Conservation (phyloP, 2,888 invertebrate species). For the Epinotia ramella region DNA sequence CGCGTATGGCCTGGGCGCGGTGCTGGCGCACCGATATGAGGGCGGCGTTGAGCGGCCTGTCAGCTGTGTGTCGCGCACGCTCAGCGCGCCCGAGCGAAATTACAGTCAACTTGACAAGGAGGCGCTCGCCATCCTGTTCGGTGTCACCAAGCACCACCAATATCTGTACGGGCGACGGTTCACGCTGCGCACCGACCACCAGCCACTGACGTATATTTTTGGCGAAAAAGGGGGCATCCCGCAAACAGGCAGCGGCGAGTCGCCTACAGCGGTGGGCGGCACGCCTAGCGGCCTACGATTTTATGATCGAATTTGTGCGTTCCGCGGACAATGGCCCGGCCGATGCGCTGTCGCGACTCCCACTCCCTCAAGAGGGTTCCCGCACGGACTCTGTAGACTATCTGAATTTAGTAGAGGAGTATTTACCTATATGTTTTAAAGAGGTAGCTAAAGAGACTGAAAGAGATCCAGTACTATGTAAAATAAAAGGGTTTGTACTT, state of each 20-base stretch:
- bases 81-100: conserved; percentile 48
- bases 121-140: conserved; percentile 47
- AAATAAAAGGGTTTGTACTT: conserved; percentile 32
- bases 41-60: conserved; percentile 25
- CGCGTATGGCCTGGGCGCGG: conserved; percentile 4
- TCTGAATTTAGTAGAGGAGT: conserved; percentile 6
- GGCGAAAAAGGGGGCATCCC: not conserved
- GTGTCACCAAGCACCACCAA: conserved; percentile 1
- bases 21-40: not conserved
- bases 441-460: conserved; percentile 1
- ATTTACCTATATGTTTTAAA: not conserved
- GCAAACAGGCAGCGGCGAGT: conserved; percentile 1
- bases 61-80: conserved; percentile 50
- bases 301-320: conserved; percentile 10
- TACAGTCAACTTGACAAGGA: too few species aligned
- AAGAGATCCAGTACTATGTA: not conserved
- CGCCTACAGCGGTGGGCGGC: conserved; percentile 21
- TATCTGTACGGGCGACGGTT: conserved; percentile 8
- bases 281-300: conserved; percentile 12
- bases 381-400: not conserved
- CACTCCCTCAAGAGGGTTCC: not conserved
- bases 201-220: conserved; percentile 7
- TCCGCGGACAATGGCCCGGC: conserved; percentile 25
- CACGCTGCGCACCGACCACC: conserved; percentile 10
- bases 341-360: conserved; percentile 10